Percentiles rank a stretch among this genome's conserved stretches.
Evolutionary conservation across 2,797 vertebrate genomes (phyloP).

Genomic region (Brachyrhaphis roseni): DNA sequence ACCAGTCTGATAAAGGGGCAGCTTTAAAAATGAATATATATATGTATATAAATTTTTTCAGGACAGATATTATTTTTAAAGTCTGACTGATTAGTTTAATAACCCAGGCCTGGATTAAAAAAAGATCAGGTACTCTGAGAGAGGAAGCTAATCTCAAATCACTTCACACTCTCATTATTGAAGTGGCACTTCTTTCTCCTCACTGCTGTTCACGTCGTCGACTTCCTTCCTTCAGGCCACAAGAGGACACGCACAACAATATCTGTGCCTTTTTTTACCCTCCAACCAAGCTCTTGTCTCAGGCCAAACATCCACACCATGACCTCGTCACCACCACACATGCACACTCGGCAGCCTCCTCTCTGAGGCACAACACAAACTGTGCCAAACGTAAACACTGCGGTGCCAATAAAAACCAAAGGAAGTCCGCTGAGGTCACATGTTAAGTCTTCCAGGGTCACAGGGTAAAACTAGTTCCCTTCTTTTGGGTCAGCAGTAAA

Average conservation of each 20-base stretch:
- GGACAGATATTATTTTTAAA: conserved; percentile 34
- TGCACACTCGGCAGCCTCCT: conserved; percentile 25
- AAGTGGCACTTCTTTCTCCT: conserved; percentile 62
- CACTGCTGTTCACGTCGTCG: conserved; percentile 60
- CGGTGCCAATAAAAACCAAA: conserved; percentile 65
- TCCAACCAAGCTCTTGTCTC: conserved; percentile 9
- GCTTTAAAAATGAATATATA: conserved; percentile 10
- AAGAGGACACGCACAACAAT: conserved; percentile 64
- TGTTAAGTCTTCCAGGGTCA: conserved; percentile 58
- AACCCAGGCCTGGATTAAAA: conserved; percentile 39
- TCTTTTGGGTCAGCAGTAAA: conserved; percentile 48
- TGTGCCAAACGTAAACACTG: conserved; percentile 57
- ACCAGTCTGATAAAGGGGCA: not conserved
- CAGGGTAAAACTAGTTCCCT: conserved; percentile 31
- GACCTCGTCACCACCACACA: conserved; percentile 29
- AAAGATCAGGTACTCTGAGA: conserved; percentile 39
- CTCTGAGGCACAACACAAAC: conserved; percentile 43
- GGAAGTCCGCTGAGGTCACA: conserved; percentile 67
- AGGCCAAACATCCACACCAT: conserved; percentile 8
- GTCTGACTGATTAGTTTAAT: conserved; percentile 60
- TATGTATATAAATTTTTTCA: not conserved
- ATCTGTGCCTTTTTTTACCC: conserved; percentile 28
- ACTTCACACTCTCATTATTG: conserved; percentile 38
- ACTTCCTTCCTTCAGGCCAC: conserved; percentile 71
- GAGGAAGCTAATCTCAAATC: conserved; percentile 64